phyloP scores from a whole-genome alignment of 2,797 vertebrate genomes.

The Tenualosa ilisha region DNA sequence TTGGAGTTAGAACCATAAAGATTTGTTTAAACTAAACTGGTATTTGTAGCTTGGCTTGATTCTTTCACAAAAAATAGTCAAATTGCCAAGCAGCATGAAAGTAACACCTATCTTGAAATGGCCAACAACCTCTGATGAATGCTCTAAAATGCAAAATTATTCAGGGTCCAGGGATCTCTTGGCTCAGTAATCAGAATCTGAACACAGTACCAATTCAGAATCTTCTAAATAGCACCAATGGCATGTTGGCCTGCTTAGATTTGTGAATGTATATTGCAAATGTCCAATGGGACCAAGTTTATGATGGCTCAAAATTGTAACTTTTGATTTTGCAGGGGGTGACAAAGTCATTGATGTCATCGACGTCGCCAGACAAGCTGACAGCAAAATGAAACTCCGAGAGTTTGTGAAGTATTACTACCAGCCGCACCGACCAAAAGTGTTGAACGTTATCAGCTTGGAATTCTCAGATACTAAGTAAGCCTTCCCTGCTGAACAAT shows the following conservation, averaged over 20 bases:
- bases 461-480: conserved; percentile 99
- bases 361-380: conserved; percentile 96
- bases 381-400: conserved; percentile 98
- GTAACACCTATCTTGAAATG: not conserved
- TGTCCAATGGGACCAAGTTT: not conserved
- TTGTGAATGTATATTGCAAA: not conserved
- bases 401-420: conserved; percentile 96
- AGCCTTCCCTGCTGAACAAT: conserved; percentile 57
- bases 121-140: not conserved
- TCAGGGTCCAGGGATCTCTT: not conserved
- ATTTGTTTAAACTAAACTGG: not conserved
- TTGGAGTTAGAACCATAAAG: not conserved
- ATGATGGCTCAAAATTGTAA: not conserved
- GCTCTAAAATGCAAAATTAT: not conserved
- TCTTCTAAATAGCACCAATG: not conserved
- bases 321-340: conserved; percentile 77
- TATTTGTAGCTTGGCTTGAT: not conserved
- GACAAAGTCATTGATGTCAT: conserved; percentile 98
- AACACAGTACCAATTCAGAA: not conserved
- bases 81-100: not conserved
- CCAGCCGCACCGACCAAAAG: conserved; percentile 87
- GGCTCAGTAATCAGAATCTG: not conserved
- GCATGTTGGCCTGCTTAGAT: not conserved
- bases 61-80: not conserved
- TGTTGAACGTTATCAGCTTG: conserved; percentile 98